phyloP scores from a whole-genome alignment of 2,113 vertebrate genomes.

The Blennius ocellaris region DNA sequence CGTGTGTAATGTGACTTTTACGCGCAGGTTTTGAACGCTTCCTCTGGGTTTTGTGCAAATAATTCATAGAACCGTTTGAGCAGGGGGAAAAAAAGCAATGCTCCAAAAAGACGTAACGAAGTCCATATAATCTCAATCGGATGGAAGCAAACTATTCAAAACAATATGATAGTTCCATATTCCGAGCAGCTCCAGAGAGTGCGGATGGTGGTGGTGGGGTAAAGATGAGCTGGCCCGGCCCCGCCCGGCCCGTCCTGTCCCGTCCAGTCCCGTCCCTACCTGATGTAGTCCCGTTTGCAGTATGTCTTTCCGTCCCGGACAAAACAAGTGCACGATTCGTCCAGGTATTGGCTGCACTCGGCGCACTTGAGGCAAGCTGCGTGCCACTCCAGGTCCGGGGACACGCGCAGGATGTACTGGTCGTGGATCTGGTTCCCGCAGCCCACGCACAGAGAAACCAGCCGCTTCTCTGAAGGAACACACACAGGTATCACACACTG shows the following conservation, averaged over 20 bases:
- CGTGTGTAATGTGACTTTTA: no score
- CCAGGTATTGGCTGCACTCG: conserved; percentile 98
- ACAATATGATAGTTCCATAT: no score
- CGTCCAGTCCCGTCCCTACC: conserved; percentile 82
- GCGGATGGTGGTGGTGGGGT: no score
- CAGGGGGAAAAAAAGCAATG: no score
- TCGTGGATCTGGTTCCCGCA: conserved; percentile 99
- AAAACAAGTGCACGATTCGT: conserved; percentile 99
- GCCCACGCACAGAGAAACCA: conserved; percentile 98
- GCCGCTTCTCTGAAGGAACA: conserved; percentile 90
- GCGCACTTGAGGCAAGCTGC: conserved; percentile 98
- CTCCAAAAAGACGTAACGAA: no score
- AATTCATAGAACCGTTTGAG: no score
- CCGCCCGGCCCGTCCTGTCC: neutral
- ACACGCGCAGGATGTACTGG: conserved; percentile 98
- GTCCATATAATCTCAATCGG: no score
- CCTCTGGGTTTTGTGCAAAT: no score
- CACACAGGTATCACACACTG: conserved; percentile 16
- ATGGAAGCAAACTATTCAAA: no score
- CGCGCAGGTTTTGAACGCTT: no score
- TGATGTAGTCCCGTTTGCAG: conserved; percentile 99
- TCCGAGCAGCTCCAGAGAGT: no score
- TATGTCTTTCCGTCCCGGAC: conserved; percentile 99
- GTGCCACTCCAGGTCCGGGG: conserved; percentile 99
- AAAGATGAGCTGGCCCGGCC: no score